Evolutionary conservation across 1,140 invertebrate genomes (phyloP), one percentile per base, ranked within the genome.

Genomic region (Trichomalopsis sarcophagae): DNA sequence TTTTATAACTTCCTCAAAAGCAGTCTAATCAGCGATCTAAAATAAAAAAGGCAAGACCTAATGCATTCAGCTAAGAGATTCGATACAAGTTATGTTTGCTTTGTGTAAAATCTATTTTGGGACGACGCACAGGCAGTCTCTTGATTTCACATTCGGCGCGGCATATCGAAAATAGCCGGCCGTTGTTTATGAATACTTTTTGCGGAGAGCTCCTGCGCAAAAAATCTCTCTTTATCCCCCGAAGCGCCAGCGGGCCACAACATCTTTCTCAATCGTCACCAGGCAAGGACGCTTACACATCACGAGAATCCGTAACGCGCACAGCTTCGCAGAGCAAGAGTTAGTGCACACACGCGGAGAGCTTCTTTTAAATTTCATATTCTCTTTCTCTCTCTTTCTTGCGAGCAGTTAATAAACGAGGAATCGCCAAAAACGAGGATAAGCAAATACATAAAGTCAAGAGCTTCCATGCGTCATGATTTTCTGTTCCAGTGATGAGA

Each of bases 31-130:
- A 5, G 33, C 10, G 27, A 62, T 82, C 17, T 7, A 40, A 30
- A n/a, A 62, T 82, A 44, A 71, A 55, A 73, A 66, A 23, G 36
- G 23, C 21, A 76, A 44, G 33, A 23, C 21, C 27, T 36, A 76
- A 44, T 11, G 40, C n/a, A 47, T 78, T 78, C 30, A 13, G 17
- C 55, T 62, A 7, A 23, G 2, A 23, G 14, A 30, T 27, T 75
- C 23, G 21, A 84, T 85, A 85, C 81, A 17, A 66, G 66, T 33
- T 21, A 69, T 30, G 14, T 86, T 78, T 76, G 44, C 73, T 86
- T 86, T 86, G 76, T 83, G 69, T 80, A 86, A 83, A 86, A 86
- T 83, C 85, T 86, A 86, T 82, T 86, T 86, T 79, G 33, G 47
- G 6, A 30, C 40, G 55, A 66, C 21, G 21, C 73, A 47, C 36